Evolutionary conservation across 2,113 vertebrate genomes (phyloP), one percentile per base, ranked within the genome.

Genomic region (Loxodonta africana): DNA sequence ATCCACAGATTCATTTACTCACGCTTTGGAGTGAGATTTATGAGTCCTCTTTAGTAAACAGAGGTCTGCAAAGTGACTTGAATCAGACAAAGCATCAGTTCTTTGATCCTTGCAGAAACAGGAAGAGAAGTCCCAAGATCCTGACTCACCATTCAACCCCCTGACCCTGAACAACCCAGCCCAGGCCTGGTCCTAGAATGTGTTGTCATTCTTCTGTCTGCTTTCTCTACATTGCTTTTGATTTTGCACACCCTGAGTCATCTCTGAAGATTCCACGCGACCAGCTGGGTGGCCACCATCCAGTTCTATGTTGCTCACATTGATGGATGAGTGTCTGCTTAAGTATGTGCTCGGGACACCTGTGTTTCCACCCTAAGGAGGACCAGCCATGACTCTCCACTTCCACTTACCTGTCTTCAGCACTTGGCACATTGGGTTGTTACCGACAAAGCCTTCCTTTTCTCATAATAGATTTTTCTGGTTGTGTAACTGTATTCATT

Each of bases 161-260:
- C 83, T 94, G 84, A 95, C 88, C 80, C 95, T 86, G 51, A 93
- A 95, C n/a, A 84, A 65, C 84, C 91, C 83, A 73, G 71, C n/a
- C 51, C 26, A 6, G 4, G 73, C 74, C 67, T 44, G 33, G 63
- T 67, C 86, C 25, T 17, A n/a, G 62, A 71, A 28, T 0, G 1
- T 82, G 37, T 6, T 95, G 88, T 65, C 28, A 0, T 76, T 60
- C 69, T 85, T 82, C 57, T 9, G 28, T 77, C 67, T 89, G 37
- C 69, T 60, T 23, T n/a, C 73, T 48, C 60, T 83, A 69, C 4
- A 2, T 67, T 94, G 92, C 85, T 83, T 94, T 91, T 46, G 65
- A 95, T 78, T 96, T 91, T 93, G 48, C 51, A 95, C 17, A 91
- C 21, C 74, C 91, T 95, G 95, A 95, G 93, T 97, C 96, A 97